phyloP scores from a whole-genome alignment of 2,888 invertebrate genomes.

The Lycocerus yunnanus region DNA sequence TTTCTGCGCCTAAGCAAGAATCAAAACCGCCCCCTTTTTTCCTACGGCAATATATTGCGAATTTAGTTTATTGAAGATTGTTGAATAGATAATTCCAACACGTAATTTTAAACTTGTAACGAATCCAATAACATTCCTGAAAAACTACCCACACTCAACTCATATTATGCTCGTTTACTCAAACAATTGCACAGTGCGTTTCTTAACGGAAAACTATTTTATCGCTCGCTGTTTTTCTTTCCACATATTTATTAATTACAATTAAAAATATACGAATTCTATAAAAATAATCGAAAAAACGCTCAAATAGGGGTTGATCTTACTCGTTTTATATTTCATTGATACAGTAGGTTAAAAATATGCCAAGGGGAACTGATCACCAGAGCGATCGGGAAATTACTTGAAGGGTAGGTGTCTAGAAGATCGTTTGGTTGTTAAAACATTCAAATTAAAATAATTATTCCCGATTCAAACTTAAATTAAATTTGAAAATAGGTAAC shows the following conservation, averaged over 20 bases:
- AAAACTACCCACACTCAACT: not conserved
- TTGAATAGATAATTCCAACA: constrained; percentile 12
- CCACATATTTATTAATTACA: not conserved
- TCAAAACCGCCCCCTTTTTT: constrained; percentile 21
- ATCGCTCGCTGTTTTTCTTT: not conserved
- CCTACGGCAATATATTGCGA: constrained; percentile 13
- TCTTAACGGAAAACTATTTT: not conserved
- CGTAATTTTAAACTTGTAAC: constrained; percentile 7
- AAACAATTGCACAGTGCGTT: not conserved
- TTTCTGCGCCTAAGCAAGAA: constrained; percentile 20
- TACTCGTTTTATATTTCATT: not conserved
- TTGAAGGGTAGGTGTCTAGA: not conserved
- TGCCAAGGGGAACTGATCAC: not conserved
- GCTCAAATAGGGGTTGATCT: not conserved
- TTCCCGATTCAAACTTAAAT: not conserved
- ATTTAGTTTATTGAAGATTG: constrained; percentile 23
- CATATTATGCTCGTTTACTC: too few relatives aligned
- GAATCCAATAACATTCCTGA: not conserved
- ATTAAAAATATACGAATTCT: not conserved
- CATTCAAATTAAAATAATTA: not conserved
- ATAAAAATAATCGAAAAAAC: not conserved
- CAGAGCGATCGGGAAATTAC: not conserved
- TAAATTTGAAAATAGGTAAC: not conserved
- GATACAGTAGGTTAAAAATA: not conserved
- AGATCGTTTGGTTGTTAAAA: not conserved